A percentile compares a stretch with the other conserved stretches of the same genome.
These are phyloP conservation scores for Eunapius fragilis DNA, from an alignment of 37 sponge, comb jelly and placozoan genomes.

Conservation along the genomic window DNA sequence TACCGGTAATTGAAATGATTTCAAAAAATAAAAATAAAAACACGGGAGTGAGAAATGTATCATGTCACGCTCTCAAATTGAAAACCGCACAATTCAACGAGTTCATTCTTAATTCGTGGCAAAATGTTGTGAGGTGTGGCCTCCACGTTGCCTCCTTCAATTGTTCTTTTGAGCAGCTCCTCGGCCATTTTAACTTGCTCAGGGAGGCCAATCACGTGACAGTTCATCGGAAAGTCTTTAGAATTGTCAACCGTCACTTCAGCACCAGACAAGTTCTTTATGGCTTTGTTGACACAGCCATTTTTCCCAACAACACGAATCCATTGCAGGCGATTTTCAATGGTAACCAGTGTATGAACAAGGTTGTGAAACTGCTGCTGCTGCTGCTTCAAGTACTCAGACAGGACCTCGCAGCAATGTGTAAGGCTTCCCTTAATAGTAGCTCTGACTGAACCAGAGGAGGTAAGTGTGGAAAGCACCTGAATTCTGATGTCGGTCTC, in stretches of 20 bases:
- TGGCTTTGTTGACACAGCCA: conserved; percentile 4
- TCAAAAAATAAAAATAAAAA: too few relatives aligned
- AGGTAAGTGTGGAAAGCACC: neutral
- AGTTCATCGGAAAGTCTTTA: neutral
- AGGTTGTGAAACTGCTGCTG: neutral
- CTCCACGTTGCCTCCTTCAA: neutral
- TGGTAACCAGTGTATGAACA: neutral
- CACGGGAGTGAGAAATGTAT: neutral
- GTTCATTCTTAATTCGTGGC: neutral
- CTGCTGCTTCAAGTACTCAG: neutral
- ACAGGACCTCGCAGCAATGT: neutral
- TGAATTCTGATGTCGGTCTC: neutral
- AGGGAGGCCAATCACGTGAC: neutral
- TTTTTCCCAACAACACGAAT: conserved; percentile 3
- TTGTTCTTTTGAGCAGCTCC: neutral
- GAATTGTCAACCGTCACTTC: neutral
- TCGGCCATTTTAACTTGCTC: neutral
- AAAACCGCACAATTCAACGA: neutral
- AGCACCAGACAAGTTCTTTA: conserved; percentile 24
- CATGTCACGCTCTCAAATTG: neutral
- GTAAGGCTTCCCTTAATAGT: neutral
- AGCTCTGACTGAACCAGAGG: neutral
- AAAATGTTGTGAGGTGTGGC: neutral
- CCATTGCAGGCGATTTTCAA: neutral
- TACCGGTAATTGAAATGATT: too few relatives aligned